Evolutionary conservation across 2,888 invertebrate genomes (phyloP).

Genomic region (Torymus auratus): DNA sequence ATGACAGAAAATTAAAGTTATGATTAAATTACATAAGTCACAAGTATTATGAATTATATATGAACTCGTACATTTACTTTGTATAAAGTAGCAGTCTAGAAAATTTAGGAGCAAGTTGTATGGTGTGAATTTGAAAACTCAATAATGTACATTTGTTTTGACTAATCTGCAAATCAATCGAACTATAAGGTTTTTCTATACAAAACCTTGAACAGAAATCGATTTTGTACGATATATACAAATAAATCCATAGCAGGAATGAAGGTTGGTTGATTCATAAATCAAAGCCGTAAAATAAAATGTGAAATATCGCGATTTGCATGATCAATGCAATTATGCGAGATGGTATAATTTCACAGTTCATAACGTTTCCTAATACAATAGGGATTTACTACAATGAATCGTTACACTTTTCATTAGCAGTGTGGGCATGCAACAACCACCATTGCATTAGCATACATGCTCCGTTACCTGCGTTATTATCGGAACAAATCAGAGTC

Average conservation of each 20-base stretch:
- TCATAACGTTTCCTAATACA: conserved; percentile 22
- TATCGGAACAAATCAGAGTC: conserved; percentile 27
- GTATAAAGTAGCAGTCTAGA: too few species aligned
- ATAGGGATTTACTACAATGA: conserved; percentile 15
- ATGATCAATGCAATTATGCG: conserved; percentile 19
- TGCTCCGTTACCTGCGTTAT: not conserved
- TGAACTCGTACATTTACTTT: too few species aligned
- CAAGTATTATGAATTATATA: too few species aligned
- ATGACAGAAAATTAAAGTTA: too few species aligned
- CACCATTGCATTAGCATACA: not conserved
- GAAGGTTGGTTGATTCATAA: conserved; percentile 22
- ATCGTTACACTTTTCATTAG: not conserved
- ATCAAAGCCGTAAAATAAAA: conserved; percentile 6
- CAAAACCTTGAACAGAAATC: conserved; percentile 4
- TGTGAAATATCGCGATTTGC: not conserved
- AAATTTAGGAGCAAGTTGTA: too few species aligned
- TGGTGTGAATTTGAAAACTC: too few species aligned
- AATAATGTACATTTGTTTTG: too few species aligned
- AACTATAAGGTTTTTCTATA: not conserved
- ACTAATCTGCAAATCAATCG: too few species aligned
- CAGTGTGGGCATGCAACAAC: not conserved
- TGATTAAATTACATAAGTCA: too few species aligned
- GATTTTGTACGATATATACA: not conserved
- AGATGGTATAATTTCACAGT: conserved; percentile 28
- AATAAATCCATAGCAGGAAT: conserved; percentile 6